A percentile compares a stretch with the other conserved stretches of the same genome.
These are phyloP conservation scores for Neostethus bicornis DNA, from an alignment of 2,797 vertebrate species.

Conservation along the genomic window DNA sequence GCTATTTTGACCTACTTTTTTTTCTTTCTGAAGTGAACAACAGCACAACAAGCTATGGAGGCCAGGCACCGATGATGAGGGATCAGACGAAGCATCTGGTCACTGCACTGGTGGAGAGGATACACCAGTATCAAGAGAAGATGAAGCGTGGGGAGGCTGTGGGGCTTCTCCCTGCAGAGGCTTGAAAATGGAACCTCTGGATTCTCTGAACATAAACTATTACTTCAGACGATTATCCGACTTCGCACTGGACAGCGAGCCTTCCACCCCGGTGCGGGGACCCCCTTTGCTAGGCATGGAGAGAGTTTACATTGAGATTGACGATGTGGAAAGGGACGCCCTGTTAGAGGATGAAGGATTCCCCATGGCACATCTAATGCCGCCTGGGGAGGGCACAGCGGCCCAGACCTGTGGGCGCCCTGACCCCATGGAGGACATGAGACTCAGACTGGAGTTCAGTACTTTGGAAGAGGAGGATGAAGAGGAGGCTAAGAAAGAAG, in stretches of 20 bases:
- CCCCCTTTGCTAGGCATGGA: slow-evolving; percentile 77
- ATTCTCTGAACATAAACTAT: slow-evolving; percentile 85
- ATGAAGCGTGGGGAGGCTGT: slow-evolving; percentile 74
- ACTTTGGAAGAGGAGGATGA: slow-evolving; percentile 79
- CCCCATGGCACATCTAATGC: slow-evolving; percentile 65
- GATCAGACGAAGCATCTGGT: slow-evolving; percentile 72
- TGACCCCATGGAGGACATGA: slow-evolving; percentile 83
- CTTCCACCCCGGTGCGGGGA: slow-evolving; percentile 80
- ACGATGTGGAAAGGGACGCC: slow-evolving; percentile 87
- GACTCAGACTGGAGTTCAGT: slow-evolving; percentile 83
- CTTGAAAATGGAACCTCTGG: slow-evolving; percentile 81
- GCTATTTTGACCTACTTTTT: no score
- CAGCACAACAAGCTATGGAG: slow-evolving; percentile 96
- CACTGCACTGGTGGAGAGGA: slow-evolving; percentile 71
- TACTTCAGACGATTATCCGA: slow-evolving; percentile 90
- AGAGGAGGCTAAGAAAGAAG: slow-evolving; percentile 76
- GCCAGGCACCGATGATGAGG: slow-evolving; percentile 83
- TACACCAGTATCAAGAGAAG: slow-evolving; percentile 63
- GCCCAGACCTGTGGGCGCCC: slow-evolving; percentile 81
- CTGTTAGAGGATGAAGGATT: slow-evolving; percentile 80
- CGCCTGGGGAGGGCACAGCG: slow-evolving; percentile 69
- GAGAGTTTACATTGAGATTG: slow-evolving; percentile 81
- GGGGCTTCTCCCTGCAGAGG: slow-evolving; percentile 71
- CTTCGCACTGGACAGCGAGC: slow-evolving; percentile 86
- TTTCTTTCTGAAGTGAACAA: slow-evolving; percentile 85